phyloP scores from a whole-genome alignment of 1,140 invertebrate genomes.

The Xylocopa sonorina region DNA sequence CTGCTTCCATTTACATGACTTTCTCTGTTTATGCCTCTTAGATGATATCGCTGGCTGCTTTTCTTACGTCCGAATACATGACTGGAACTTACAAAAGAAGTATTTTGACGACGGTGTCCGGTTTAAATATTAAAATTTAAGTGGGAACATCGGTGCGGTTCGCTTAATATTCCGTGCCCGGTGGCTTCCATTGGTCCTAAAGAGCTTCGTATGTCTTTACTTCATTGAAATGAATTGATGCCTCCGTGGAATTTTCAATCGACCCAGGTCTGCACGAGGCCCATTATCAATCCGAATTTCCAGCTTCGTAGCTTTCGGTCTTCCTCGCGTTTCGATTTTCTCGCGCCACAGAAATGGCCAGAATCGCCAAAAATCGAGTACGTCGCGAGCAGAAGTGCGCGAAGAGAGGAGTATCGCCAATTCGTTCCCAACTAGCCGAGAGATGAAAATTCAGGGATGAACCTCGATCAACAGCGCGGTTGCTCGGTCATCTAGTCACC shows the following conservation, averaged over 20 bases:
- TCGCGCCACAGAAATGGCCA: no score
- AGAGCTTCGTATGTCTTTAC: background rate
- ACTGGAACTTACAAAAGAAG: slow-evolving; percentile 14
- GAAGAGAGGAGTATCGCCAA: no score
- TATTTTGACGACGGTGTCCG: background rate
- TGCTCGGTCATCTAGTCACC: slow-evolving; percentile 36
- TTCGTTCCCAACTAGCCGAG: no score
- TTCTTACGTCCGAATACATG: slow-evolving; percentile 18
- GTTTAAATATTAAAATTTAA: slow-evolving; percentile 42
- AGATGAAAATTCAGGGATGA: slow-evolving; percentile 5
- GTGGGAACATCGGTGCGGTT: background rate
- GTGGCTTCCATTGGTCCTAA: background rate
- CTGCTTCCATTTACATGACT: slow-evolving; percentile 47
- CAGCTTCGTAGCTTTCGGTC: no score
- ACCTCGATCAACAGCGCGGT: slow-evolving; percentile 2
- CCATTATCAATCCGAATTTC: no score
- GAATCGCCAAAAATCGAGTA: no score
- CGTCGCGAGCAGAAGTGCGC: no score
- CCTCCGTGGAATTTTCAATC: background rate
- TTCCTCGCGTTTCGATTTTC: background rate
- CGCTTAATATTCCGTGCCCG: slow-evolving; percentile 30
- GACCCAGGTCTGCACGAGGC: no score
- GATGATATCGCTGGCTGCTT: slow-evolving; percentile 43
- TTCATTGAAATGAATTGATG: background rate
- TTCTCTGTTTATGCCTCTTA: slow-evolving; percentile 40